phyloP scores from a whole-genome alignment of 2,888 invertebrate species.

The Caenorhabditis macrosperma region DNA sequence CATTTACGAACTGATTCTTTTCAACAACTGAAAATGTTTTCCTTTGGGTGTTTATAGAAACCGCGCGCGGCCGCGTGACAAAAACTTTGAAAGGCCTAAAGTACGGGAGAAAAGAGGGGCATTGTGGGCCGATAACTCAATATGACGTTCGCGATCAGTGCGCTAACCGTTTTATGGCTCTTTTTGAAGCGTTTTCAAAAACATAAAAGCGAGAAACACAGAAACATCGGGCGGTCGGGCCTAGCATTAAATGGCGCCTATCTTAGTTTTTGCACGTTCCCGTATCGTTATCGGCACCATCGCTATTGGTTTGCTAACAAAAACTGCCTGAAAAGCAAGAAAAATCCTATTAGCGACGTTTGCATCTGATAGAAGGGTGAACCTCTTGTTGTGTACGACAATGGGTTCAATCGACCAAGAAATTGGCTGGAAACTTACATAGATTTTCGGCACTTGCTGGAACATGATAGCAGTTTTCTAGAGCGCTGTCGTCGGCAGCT shows the following conservation, averaged over 20 bases:
- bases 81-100: neutral
- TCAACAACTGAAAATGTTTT: neutral
- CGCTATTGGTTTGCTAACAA: constrained; percentile 6
- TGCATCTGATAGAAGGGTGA: constrained; percentile 8
- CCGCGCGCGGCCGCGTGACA: constrained; percentile 14
- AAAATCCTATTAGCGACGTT: constrained; percentile 47
- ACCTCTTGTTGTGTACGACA: constrained; percentile 6
- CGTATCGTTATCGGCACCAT: constrained; percentile 4
- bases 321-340: constrained; percentile 20
- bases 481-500: constrained; percentile 8
- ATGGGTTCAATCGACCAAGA: constrained; percentile 10
- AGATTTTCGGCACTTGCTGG: constrained; percentile 32
- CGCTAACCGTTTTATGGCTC: constrained; percentile 7
- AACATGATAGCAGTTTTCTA: constrained; percentile 18
- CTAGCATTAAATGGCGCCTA: constrained; percentile 11
- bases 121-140: constrained; percentile 19
- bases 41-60: neutral
- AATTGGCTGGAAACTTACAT: constrained; percentile 34
- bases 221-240: constrained; percentile 13
- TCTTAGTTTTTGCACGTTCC: constrained; percentile 3
- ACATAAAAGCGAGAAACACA: constrained; percentile 5
- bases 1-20: neutral
- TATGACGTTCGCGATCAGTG: constrained; percentile 11
- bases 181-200: constrained; percentile 3
- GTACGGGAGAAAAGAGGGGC: neutral